Evolutionary conservation across 2,888 invertebrate genomes (phyloP).

Genomic region (Polymixis flavicincta): DNA sequence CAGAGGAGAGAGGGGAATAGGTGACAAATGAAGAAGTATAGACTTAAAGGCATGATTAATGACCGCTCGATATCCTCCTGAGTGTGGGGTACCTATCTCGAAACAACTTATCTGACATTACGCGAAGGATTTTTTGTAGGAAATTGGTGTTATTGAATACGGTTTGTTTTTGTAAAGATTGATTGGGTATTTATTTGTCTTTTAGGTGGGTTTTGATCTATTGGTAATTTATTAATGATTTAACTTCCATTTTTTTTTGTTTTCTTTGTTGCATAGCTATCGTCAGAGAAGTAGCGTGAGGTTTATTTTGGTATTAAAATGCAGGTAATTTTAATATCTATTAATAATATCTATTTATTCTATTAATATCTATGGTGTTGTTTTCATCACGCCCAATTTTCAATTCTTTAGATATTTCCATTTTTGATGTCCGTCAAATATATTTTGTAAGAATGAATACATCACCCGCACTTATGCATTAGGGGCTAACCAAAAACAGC

Average conservation of each 20-base stretch:
- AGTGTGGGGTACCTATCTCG: slow-evolving; percentile 54
- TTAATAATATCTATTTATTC: too few relatives aligned
- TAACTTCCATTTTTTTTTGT: neutral
- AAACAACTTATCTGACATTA: slow-evolving; percentile 47
- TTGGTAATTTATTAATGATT: too few relatives aligned
- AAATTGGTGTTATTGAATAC: slow-evolving; percentile 27
- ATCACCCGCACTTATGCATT: too few relatives aligned
- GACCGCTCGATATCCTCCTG: slow-evolving; percentile 68
- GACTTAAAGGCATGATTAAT: slow-evolving; percentile 81
- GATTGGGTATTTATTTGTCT: neutral
- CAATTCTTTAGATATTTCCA: too few relatives aligned
- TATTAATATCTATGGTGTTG: too few relatives aligned
- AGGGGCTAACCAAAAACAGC: too few relatives aligned
- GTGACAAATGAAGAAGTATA: slow-evolving; percentile 86
- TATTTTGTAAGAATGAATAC: too few relatives aligned
- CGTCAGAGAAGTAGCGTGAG: too few relatives aligned
- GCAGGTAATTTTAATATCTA: too few relatives aligned
- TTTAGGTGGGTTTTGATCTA: neutral
- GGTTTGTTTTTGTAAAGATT: neutral
- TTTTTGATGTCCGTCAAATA: too few relatives aligned
- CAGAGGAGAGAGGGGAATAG: slow-evolving; percentile 73
- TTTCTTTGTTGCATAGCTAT: too few relatives aligned
- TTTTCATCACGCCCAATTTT: too few relatives aligned
- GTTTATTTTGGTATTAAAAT: neutral
- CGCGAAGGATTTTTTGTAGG: slow-evolving; percentile 2